Evolutionary conservation across 2,797 vertebrate genomes (phyloP).

Genomic region (Pteronotus mesoamericanus): DNA sequence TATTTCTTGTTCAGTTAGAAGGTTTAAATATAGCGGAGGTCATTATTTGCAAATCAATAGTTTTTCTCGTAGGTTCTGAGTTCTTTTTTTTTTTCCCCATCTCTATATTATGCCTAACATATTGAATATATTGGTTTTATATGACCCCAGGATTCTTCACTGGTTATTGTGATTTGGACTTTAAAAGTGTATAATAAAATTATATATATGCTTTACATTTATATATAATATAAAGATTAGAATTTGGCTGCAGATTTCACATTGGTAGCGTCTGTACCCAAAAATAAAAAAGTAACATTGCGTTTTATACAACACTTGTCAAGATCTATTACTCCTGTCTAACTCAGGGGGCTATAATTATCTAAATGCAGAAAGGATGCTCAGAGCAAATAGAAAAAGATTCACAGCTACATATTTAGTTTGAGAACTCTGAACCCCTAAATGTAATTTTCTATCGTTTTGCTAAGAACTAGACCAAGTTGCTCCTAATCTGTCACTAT

Average conservation of each 20-base stretch:
- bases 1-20: constrained; percentile 9
- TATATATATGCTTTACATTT: neutral
- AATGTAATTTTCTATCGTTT: neutral
- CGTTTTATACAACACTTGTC: neutral
- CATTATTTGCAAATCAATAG: constrained; percentile 44
- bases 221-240: neutral
- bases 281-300: neutral
- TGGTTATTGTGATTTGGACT: neutral
- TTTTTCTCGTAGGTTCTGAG: constrained; percentile 16
- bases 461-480: neutral
- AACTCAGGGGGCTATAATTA: neutral
- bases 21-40: constrained; percentile 54
- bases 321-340: neutral
- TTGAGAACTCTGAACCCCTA: neutral
- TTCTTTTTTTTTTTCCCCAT: neutral
- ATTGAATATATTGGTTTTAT: neutral
- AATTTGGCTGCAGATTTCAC: neutral
- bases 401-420: neutral
- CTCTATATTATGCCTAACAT: neutral
- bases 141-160: neutral
- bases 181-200: neutral
- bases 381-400: neutral
- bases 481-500: neutral
- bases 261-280: neutral
- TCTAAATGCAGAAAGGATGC: neutral